A percentile compares a stretch with the other conserved stretches of the same genome.
Evolutionary conservation across 2,888 invertebrate genomes (phyloP).

Genomic region (Liposcelis brunnea): DNA sequence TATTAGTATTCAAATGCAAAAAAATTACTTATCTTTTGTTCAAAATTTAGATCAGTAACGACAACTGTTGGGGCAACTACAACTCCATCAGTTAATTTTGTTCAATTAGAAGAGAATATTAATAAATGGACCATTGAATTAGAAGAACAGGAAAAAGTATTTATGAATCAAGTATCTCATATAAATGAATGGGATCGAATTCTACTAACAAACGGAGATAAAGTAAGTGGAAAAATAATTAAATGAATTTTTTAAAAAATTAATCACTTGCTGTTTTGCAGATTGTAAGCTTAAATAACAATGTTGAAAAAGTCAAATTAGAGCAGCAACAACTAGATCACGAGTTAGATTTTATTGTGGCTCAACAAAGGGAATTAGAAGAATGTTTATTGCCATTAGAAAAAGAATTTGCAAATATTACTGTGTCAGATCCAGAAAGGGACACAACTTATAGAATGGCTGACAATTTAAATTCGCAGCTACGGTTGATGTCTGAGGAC

Average conservation of each 20-base stretch:
- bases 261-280: slow-evolving; percentile 22
- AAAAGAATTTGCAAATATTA: slow-evolving; percentile 48
- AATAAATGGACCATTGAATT: slow-evolving; percentile 89
- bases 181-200: slow-evolving; percentile 91
- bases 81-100: slow-evolving; percentile 41
- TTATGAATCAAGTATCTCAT: slow-evolving; percentile 85
- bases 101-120: slow-evolving; percentile 75
- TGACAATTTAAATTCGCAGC: slow-evolving; percentile 77
- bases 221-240: slow-evolving; percentile 31
- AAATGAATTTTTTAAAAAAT: slow-evolving; percentile 6
- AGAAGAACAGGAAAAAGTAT: slow-evolving; percentile 82
- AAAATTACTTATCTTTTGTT: too few relatives aligned
- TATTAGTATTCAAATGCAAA: too few relatives aligned
- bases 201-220: slow-evolving; percentile 79
- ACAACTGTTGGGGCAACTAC: too few relatives aligned
- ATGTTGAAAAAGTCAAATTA: slow-evolving; percentile 72
- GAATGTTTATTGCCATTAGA: slow-evolving; percentile 74
- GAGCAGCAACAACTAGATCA: slow-evolving; percentile 82
- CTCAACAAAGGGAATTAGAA: slow-evolving; percentile 84
- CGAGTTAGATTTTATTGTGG: slow-evolving; percentile 81
- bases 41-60: too few relatives aligned
- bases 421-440: slow-evolving; percentile 68
- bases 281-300: slow-evolving; percentile 70
- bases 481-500: slow-evolving; percentile 89
- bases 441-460: slow-evolving; percentile 73